Evolutionary conservation across 2,888 invertebrate species (phyloP), one percentile per base, ranked within the genome.

Genomic region (Thalpophila matura): DNA sequence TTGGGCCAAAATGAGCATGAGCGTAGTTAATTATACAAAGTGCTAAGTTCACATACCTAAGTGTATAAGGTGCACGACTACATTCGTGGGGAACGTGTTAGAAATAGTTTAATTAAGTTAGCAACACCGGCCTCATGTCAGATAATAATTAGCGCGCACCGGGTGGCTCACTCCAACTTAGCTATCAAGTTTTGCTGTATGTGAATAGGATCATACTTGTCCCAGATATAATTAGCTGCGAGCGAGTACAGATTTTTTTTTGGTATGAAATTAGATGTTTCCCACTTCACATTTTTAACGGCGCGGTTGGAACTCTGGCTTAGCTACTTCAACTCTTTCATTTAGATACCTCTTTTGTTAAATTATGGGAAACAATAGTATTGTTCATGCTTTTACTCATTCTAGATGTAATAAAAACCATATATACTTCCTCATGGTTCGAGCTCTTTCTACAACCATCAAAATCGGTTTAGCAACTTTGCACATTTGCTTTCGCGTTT

Each of bases 71-170:
- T 35, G 42, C 31, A 43, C 38, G 14, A 37, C 33, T 49, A 4
- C 45, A 49, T 51, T 57, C 12, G 16, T 37, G 51, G 20, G 24
- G 55, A 50, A 40, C 37, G 38, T 46, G 42, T 62, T 40, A 64
- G 59, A n/a, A 67, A 64, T 70, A 68, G 69, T 74, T 80, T 81
- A 79, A 81, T 81, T 81, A 78, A 80, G 76, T 76, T 69, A 50
- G 72, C 57, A 60, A 66, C 74, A 66, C 64, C 43, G 58, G 61
- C 65, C 63, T 61, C 77, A 58, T 69, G 75, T 76, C 49, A 71
- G 76, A 74, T 60, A 74, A 74, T 73, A 78, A 80, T 77, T 76
- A 64, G 65, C 33, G 51, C 35, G 26, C 53, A 59, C 59, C 69
- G 74, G 64, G 27, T 63, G 63, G 56, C 58, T 67, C 50, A 29